A percentile compares a stretch with the other conserved stretches of the same genome.
Evolutionary conservation across 2,888 invertebrate genomes (phyloP).

Genomic region (Scrobipalpa costella): DNA sequence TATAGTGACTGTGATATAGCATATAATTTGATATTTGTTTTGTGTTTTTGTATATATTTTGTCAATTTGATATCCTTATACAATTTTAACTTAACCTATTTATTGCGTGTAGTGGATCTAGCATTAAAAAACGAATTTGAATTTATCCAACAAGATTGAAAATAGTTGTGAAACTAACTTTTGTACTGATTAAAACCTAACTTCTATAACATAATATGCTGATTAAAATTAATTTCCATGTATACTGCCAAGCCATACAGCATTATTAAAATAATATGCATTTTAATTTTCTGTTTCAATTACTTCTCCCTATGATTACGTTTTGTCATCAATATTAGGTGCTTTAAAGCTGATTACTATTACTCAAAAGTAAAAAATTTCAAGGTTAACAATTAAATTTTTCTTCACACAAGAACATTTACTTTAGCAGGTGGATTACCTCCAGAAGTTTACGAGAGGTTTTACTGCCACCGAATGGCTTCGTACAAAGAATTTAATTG

Average conservation of each 20-base stretch:
- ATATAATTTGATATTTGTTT: slow-evolving; percentile 68
- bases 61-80: slow-evolving; percentile 78
- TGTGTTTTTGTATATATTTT: slow-evolving; percentile 73
- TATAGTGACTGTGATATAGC: slow-evolving; percentile 80
- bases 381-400: background rate
- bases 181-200: slow-evolving; percentile 53
- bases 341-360: background rate
- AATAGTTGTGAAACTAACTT: slow-evolving; percentile 51
- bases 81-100: slow-evolving; percentile 71
- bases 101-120: slow-evolving; percentile 60
- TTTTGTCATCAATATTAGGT: background rate
- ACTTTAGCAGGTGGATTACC: slow-evolving; percentile 37
- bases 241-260: slow-evolving; percentile 55
- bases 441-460: slow-evolving; percentile 41
- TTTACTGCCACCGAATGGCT: slow-evolving; percentile 44
- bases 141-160: slow-evolving; percentile 34
- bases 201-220: slow-evolving; percentile 53
- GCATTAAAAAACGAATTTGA: slow-evolving; percentile 43
- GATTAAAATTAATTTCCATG: slow-evolving; percentile 45
- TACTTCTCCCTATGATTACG: background rate
- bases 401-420: background rate
- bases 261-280: slow-evolving; percentile 60
- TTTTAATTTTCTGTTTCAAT: slow-evolving; percentile 47
- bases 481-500: slow-evolving; percentile 52
- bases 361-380: background rate